A percentile compares a stretch with the other conserved stretches of the same genome.
Evolutionary conservation across 2,888 invertebrate species (phyloP).

Genomic region (Zaprionus lineosus): DNA sequence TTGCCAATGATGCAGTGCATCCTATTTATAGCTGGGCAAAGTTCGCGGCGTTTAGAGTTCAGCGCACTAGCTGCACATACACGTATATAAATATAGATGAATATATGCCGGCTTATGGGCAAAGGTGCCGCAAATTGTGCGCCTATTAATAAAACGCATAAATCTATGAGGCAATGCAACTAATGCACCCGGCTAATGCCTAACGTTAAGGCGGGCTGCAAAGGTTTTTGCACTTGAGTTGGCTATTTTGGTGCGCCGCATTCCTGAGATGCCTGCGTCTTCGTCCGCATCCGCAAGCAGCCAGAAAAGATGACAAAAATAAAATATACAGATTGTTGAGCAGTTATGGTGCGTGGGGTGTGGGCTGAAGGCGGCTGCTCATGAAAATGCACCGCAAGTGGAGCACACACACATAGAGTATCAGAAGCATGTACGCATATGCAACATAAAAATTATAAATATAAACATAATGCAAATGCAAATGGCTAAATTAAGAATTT

Average conservation of each 20-base stretch:
- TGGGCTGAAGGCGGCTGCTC: constrained; percentile 40
- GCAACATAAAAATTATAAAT: constrained; percentile 38
- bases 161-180: constrained; percentile 23
- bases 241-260: constrained; percentile 67
- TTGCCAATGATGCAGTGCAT: constrained; percentile 30
- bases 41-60: constrained; percentile 41
- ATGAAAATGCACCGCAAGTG: constrained; percentile 62
- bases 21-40: constrained; percentile 43
- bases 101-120: constrained; percentile 27
- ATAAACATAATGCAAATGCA: constrained; percentile 60
- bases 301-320: constrained; percentile 26
- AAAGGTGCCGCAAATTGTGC: constrained; percentile 35
- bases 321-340: constrained; percentile 21
- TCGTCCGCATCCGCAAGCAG: constrained; percentile 4
- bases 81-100: background rate
- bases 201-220: constrained; percentile 33
- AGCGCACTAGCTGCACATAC: constrained; percentile 31
- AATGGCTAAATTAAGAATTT: constrained; percentile 63
- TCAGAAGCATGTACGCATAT: constrained; percentile 7
- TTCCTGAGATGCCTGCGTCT: constrained; percentile 65
- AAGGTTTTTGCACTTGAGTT: constrained; percentile 77
- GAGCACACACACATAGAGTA: constrained; percentile 50
- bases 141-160: constrained; percentile 50
- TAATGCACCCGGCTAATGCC: constrained; percentile 23
- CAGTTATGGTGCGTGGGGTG: no score